A percentile compares a stretch with the other conserved stretches of the same genome.
These are phyloP conservation scores for Cydia fagiglandana DNA, from an alignment of 1,140 invertebrate species.

Conservation along the genomic window DNA sequence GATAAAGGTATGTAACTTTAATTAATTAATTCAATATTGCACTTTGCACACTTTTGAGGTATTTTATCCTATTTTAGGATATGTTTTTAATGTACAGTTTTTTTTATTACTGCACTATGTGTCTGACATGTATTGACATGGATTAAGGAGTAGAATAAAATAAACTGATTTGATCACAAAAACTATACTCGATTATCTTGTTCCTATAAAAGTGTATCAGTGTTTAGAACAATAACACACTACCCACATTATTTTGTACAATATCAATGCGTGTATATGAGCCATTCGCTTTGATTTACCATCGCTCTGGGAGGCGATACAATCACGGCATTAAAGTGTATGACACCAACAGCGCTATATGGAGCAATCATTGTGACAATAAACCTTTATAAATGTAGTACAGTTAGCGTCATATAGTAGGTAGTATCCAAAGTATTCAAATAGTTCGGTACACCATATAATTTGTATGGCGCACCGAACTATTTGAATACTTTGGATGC, in stretches of 20 bases:
- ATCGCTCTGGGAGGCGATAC: constrained; percentile 18
- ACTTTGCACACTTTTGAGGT: too few relatives aligned
- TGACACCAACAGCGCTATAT: constrained; percentile 10
- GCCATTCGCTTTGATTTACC: constrained; percentile 71
- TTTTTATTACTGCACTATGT: too few relatives aligned
- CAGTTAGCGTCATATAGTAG: not conserved
- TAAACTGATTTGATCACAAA: not conserved
- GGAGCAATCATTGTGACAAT: constrained; percentile 16
- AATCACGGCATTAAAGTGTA: constrained; percentile 16
- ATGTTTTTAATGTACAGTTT: too few relatives aligned
- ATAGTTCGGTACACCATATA: too few relatives aligned
- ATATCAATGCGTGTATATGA: constrained; percentile 62
- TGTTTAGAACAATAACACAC: not conserved
- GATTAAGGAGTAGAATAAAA: too few relatives aligned
- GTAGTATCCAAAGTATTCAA: too few relatives aligned
- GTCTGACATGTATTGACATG: too few relatives aligned
- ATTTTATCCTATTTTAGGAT: too few relatives aligned
- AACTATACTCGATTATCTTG: not conserved
- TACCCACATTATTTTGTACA: not conserved
- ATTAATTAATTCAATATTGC: too few relatives aligned
- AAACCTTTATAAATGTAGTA: not conserved
- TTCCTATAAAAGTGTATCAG: not conserved
- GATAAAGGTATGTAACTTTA: too few relatives aligned
- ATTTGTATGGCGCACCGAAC: too few relatives aligned
- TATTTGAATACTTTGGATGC: too few relatives aligned